Evolutionary conservation across 2,797 vertebrate species (phyloP), one percentile per base, ranked within the genome.

Genomic region (Oreochromis grahami): DNA sequence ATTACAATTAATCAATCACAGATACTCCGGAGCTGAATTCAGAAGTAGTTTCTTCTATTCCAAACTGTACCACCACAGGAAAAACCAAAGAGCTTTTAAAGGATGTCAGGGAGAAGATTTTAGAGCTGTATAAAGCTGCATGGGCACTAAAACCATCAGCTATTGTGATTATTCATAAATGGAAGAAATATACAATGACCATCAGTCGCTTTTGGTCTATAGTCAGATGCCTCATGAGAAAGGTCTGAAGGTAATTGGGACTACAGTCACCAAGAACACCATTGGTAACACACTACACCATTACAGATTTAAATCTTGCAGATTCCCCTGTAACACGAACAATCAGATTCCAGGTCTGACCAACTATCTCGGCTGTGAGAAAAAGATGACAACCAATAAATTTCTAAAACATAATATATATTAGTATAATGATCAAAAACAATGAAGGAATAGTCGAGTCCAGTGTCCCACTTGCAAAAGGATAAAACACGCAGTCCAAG

Each of bases 211-310:
- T 34, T 60, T 3, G 2, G 56, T 60, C 56, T 60, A 34, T 34
- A 60, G 32, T n/a, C 34, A 60, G 56, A 60, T 60, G 17, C 56
- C 56, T 60, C 56, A n/a, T 60, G 56, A 60, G 17, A 60, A n/a
- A 60, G 17, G 32, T 63, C 58, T 63, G 58, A 36, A n/a, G 10
- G 4, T 17, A 63, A 32, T 63, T 63, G 32, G 58, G 58, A 63
- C 32, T 12, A 36, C 32, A 36, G 10, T 63, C 32, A 63, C 32
- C 32, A 63, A 63, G 6, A 36, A 63, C 58, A n/a, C 32, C 11
- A 63, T 3, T 63, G 58, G 32, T 63, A 63, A 63, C 58, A 63
- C 32, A 63, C 0, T 0, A 7, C 58, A 36, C 58, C 0, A 10
- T 63, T 36, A 36, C 32, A 36, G 32, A 63, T 63, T 12, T n/a